Evolutionary conservation across 1,140 invertebrate species (phyloP).

Genomic region (Apocrypta bakeri): DNA sequence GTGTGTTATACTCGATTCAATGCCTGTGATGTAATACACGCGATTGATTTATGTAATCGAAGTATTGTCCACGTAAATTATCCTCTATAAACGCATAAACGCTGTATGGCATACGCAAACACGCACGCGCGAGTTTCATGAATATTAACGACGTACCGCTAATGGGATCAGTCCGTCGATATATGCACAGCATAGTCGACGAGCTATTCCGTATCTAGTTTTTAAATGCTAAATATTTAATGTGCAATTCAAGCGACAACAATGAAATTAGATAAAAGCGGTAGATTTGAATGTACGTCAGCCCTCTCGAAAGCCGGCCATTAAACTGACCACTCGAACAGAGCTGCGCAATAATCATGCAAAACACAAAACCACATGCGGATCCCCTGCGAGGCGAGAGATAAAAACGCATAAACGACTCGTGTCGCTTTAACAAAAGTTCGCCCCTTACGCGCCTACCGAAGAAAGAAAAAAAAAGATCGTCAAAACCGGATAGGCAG

Average conservation of each 20-base stretch:
- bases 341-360: not conserved
- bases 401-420: constrained; percentile 43
- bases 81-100: too few relatives aligned
- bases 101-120: too few relatives aligned
- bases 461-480: constrained; percentile 7
- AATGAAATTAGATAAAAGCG: not conserved
- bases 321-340: constrained; percentile 41
- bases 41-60: constrained; percentile 29
- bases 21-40: constrained; percentile 1
- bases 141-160: too few relatives aligned
- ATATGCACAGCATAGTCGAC: too few relatives aligned
- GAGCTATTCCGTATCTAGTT: too few relatives aligned
- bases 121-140: too few relatives aligned
- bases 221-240: not conserved
- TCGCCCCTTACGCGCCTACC: not conserved
- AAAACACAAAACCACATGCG: constrained; percentile 1
- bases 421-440: constrained; percentile 36
- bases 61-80: not conserved
- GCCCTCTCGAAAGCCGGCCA: constrained; percentile 30
- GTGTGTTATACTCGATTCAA: not conserved
- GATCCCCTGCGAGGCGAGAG: not conserved
- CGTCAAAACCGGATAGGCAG: constrained; percentile 42
- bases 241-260: not conserved
- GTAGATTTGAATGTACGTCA: not conserved
- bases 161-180: too few relatives aligned